Evolutionary conservation across 1,140 invertebrate genomes (phyloP).

Genomic region (Rhagoletis pomonella): DNA sequence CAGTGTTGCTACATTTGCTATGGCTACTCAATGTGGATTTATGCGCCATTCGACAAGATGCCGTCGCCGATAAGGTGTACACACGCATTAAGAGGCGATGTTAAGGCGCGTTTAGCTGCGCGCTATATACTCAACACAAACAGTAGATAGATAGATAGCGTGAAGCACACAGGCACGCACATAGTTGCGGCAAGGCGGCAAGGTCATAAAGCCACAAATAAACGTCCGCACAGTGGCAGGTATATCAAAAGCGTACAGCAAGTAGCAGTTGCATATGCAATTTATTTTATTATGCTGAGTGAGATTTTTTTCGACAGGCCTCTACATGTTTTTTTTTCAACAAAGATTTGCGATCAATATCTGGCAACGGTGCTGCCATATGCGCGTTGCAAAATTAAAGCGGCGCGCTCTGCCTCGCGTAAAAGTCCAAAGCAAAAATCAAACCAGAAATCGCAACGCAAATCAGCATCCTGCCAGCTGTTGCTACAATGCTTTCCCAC

Average conservation of each 20-base stretch:
- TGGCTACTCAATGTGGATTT: not conserved
- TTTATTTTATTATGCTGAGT: not conserved
- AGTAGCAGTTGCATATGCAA: not conserved
- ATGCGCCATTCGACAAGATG: slow-evolving; percentile 25
- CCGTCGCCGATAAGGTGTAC: slow-evolving; percentile 20
- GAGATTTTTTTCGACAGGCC: not conserved
- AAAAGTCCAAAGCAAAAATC: not conserved
- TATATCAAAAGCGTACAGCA: not conserved
- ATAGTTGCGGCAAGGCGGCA: not conserved
- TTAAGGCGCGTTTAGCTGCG: not conserved
- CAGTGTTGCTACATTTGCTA: not conserved
- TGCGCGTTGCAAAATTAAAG: slow-evolving; percentile 27
- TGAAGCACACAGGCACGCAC: not conserved
- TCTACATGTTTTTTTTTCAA: not conserved
- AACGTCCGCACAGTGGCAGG: slow-evolving; percentile 7
- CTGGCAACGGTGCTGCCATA: not conserved
- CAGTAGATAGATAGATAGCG: no score
- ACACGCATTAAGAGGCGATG: slow-evolving; percentile 38
- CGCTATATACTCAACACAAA: not conserved
- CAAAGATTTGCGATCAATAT: slow-evolving; percentile 15
- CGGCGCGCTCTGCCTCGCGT: not conserved
- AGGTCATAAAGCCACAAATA: slow-evolving; percentile 21
- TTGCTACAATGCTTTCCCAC: slow-evolving; percentile 29
- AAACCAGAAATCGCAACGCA: not conserved
- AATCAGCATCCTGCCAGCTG: slow-evolving; percentile 43